Percentiles rank a stretch among this genome's conserved stretches.
Conservation (phyloP, 1,140 invertebrate species). For the Psilanteris sp. region DNA sequence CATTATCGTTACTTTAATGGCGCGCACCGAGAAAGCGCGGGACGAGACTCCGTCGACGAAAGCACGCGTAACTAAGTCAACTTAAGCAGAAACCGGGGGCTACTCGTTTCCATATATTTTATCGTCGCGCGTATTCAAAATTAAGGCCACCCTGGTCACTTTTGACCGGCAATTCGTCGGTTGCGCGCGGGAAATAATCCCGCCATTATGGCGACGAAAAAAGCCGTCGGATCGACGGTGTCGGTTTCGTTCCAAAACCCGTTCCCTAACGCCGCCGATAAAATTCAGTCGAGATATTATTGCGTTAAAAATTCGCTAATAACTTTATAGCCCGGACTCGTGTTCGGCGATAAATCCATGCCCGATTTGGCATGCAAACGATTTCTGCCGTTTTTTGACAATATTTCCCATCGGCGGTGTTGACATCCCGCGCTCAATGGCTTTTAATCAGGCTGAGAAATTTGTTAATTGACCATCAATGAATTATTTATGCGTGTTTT, state of each 20-base stretch:
- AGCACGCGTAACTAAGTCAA: conserved; percentile 35
- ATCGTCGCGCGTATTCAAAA: too few relatives aligned
- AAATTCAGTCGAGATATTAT: too few relatives aligned
- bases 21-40: conserved; percentile 12
- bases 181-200: too few relatives aligned
- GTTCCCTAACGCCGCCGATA: too few relatives aligned
- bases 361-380: neutral
- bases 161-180: too few relatives aligned
- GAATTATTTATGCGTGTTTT: conserved; percentile 15
- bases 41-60: neutral
- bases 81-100: conserved; percentile 29
- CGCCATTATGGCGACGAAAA: too few relatives aligned
- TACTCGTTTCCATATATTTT: too few relatives aligned
- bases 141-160: too few relatives aligned
- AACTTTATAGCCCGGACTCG: neutral
- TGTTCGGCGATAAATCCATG: neutral
- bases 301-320: neutral
- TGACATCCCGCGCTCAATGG: too few relatives aligned
- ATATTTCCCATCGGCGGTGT: too few relatives aligned
- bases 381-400: neutral
- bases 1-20: conserved; percentile 57
- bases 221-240: too few relatives aligned
- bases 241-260: too few relatives aligned
- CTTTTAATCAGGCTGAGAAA: conserved; percentile 5
- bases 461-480: conserved; percentile 13